phyloP scores from a whole-genome alignment of 2,888 invertebrate species.

The Malachius bipustulatus region DNA sequence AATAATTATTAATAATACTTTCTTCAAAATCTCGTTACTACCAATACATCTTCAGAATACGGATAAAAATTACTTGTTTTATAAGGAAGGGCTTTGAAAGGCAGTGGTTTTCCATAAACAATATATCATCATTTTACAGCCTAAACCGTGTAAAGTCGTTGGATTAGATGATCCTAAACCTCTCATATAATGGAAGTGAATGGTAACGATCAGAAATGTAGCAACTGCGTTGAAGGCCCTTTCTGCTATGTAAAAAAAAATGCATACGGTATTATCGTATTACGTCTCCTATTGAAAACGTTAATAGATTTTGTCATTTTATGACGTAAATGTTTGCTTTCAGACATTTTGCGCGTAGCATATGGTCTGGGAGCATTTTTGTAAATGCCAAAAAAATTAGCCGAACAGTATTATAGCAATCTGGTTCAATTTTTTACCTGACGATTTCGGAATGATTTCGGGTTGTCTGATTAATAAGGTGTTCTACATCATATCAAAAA shows the following conservation, averaged over 20 bases:
- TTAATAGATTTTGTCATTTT: conserved; percentile 1
- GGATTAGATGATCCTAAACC: conserved; percentile 1
- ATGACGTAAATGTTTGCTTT: conserved; percentile 1
- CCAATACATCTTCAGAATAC: no score
- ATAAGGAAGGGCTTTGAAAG: no score
- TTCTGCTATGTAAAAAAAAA: conserved; percentile 1
- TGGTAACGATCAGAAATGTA: not conserved
- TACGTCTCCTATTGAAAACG: conserved; percentile 1
- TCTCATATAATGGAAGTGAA: no score
- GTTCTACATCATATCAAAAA: no score
- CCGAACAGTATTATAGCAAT: no score
- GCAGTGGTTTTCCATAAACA: no score
- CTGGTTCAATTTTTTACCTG: no score
- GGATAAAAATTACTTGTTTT: no score
- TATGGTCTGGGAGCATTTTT: conserved; percentile 1
- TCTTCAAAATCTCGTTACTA: no score
- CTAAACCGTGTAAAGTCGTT: conserved; percentile 2
- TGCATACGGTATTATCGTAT: not conserved
- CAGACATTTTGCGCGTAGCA: not conserved
- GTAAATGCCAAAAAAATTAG: conserved; percentile 2
- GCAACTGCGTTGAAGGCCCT: not conserved
- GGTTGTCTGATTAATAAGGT: no score
- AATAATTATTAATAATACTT: no score
- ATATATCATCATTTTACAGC: not conserved
- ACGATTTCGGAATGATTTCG: not conserved